These are phyloP conservation scores for Isoperla grammatica DNA, from an alignment of 2,888 invertebrate species.

Conservation along the genomic window DNA sequence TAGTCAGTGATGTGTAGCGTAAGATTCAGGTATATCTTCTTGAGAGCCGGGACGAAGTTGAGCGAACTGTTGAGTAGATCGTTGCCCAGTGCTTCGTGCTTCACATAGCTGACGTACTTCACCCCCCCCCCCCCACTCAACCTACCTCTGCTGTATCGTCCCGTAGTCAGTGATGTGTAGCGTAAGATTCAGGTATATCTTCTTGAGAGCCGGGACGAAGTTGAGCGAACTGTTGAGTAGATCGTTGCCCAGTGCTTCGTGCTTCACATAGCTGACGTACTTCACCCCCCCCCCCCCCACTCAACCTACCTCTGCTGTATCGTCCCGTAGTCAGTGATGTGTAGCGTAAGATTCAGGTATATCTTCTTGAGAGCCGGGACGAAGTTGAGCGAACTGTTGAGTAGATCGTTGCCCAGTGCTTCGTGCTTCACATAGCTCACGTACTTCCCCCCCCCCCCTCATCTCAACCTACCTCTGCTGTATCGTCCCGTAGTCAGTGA, in stretches of 20 bases:
- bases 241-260: constrained; percentile 77
- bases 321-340: constrained; percentile 53
- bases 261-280: constrained; percentile 71
- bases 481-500: constrained; percentile 52
- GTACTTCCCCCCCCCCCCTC: constrained; percentile 59
- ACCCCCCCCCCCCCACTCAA: too few relatives aligned
- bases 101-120: constrained; percentile 71
- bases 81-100: constrained; percentile 73
- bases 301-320: constrained; percentile 51
- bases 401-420: constrained; percentile 71
- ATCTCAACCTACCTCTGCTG: constrained; percentile 47
- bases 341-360: constrained; percentile 58
- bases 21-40: constrained; percentile 57
- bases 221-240: constrained; percentile 75
- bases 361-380: constrained; percentile 66
- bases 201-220: constrained; percentile 69
- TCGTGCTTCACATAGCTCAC: constrained; percentile 74
- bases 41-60: constrained; percentile 74
- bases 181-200: constrained; percentile 59
- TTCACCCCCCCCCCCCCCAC: too few relatives aligned
- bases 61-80: constrained; percentile 77
- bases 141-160: constrained; percentile 51
- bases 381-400: constrained; percentile 76
- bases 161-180: constrained; percentile 55
- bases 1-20: constrained; percentile 56